Percentiles rank a stretch among this genome's conserved stretches.
These are phyloP conservation scores for Ophthalmolycus amberensis DNA, from an alignment of 2,113 vertebrate species.

Conservation along the genomic window DNA sequence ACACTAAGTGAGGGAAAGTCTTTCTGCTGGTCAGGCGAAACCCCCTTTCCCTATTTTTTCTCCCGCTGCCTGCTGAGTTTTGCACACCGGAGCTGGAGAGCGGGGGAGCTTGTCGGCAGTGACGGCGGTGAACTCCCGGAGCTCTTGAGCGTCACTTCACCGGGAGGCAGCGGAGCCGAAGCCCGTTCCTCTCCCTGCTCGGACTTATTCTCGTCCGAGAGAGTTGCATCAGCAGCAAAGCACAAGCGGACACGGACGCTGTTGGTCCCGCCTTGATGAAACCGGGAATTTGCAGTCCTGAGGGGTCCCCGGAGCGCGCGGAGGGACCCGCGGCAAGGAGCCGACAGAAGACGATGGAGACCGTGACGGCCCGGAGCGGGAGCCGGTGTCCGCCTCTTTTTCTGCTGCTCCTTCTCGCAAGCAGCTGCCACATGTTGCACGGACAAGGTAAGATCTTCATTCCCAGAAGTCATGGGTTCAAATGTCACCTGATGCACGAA, in stretches of 20 bases:
- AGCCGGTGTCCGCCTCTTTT: slow-evolving; percentile 52
- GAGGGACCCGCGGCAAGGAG: slow-evolving; percentile 31
- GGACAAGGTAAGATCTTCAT: slow-evolving; percentile 76
- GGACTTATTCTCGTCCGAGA: slow-evolving; percentile 26
- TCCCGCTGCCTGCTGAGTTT: slow-evolving; percentile 39
- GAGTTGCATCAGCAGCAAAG: slow-evolving; percentile 27
- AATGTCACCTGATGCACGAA: slow-evolving; percentile 13
- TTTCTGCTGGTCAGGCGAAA: too few relatives aligned
- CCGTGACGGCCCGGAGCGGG: slow-evolving; percentile 34
- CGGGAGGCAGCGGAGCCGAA: not conserved
- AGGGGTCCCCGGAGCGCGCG: slow-evolving; percentile 26
- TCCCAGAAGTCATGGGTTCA: slow-evolving; percentile 6
- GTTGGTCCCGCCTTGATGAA: slow-evolving; percentile 34
- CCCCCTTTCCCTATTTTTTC: not conserved
- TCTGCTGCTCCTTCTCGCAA: slow-evolving; percentile 70
- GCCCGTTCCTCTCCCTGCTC: not conserved
- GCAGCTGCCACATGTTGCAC: slow-evolving; percentile 82
- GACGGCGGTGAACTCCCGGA: slow-evolving; percentile 43
- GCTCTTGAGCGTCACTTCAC: slow-evolving; percentile 7
- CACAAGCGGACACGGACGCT: slow-evolving; percentile 25
- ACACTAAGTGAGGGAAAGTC: slow-evolving; percentile 27
- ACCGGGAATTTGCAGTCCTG: slow-evolving; percentile 39
- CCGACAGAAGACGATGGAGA: slow-evolving; percentile 31
- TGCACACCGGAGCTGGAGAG: slow-evolving; percentile 34
- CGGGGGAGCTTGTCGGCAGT: slow-evolving; percentile 26